Evolutionary conservation across 2,113 vertebrate species (phyloP).

Genomic region (Cynoglossus semilaevis): DNA sequence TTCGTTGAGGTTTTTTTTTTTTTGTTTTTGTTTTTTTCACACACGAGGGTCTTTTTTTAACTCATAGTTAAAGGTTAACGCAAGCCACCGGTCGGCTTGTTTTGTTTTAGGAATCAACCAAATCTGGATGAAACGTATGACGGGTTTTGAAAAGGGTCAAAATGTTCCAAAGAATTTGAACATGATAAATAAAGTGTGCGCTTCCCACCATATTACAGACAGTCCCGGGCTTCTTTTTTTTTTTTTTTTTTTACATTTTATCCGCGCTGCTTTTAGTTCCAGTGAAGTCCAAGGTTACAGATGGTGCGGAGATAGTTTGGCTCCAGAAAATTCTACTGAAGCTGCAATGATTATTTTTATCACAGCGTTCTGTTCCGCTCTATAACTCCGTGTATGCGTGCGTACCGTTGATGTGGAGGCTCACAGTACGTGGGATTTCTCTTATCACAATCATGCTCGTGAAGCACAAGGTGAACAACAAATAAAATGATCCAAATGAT

Average conservation of each 20-base stretch:
- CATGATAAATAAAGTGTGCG: slow-evolving; percentile 15
- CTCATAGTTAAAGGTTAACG: neutral
- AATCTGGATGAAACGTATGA: neutral
- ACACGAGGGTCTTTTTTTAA: slow-evolving; percentile 1
- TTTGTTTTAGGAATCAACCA: neutral
- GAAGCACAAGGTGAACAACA: no score
- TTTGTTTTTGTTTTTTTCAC: neutral
- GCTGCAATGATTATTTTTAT: slow-evolving; percentile 51
- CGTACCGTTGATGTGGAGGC: neutral
- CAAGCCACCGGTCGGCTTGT: slow-evolving; percentile 9
- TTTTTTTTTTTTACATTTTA: neutral
- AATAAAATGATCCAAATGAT: no score
- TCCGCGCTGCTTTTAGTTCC: slow-evolving; percentile 1
- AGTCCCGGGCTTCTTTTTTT: no score
- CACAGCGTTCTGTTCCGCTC: slow-evolving; percentile 40
- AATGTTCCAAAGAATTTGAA: slow-evolving; percentile 28
- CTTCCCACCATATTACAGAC: neutral
- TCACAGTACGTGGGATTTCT: no score
- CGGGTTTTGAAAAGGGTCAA: slow-evolving; percentile 26
- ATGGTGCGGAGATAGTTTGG: neutral
- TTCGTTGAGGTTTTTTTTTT: no score
- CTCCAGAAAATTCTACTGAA: slow-evolving; percentile 17
- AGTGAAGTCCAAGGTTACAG: neutral
- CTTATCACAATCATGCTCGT: no score
- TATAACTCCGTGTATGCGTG: slow-evolving; percentile 29